Evolutionary conservation across 2,888 invertebrate species (phyloP), one percentile per base, ranked within the genome.

Genomic region (Yponomeuta evonymella): DNA sequence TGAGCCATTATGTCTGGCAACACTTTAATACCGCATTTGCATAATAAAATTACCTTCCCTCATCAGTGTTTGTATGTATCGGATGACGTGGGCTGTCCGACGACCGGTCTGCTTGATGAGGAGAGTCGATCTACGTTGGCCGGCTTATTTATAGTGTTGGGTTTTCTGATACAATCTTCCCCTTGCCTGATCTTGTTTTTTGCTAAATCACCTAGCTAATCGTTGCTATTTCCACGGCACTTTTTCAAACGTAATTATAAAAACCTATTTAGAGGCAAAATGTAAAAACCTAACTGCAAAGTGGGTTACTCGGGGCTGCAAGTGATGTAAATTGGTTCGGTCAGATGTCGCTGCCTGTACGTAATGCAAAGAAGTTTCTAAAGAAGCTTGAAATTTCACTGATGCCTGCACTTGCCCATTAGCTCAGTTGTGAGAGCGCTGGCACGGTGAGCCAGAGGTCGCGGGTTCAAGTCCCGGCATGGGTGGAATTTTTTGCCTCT

Each of bases 11-110:
- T 83, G 81, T 82, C 86, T 80, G 83, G 87, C 87, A 90, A 90
- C 91, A 91, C 90, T 89, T 91, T 89, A 75, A 90, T 82, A 80
- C 84, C 76, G 78, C 85, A 90, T 92, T 92, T 91, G 90, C 91
- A 90, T 91, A 92, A 92, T 91, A 88, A 89, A 91, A 92, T 91
- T 91, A 71, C 71, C 67, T 68, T 71, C 71, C 67, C 70, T 70
- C 70, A 70, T 70, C 70, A 70, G 70, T 65, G 65, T 65, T 23
- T 64, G 63, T 43, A 63, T 64, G 63, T 43, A 63, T 70, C 63
- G 68, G 30, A 70, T 36, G 70, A 62, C 62, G 51, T 62, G 58
- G 48, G 65, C 67, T 15, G 51, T 15, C 51, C 51, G 67, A 8
- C 30, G 70, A 70, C 70, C 70, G 70, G 70, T 70, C 48, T 30